phyloP scores from a whole-genome alignment of 2,113 vertebrate genomes.

The Elgaria multicarinata region DNA sequence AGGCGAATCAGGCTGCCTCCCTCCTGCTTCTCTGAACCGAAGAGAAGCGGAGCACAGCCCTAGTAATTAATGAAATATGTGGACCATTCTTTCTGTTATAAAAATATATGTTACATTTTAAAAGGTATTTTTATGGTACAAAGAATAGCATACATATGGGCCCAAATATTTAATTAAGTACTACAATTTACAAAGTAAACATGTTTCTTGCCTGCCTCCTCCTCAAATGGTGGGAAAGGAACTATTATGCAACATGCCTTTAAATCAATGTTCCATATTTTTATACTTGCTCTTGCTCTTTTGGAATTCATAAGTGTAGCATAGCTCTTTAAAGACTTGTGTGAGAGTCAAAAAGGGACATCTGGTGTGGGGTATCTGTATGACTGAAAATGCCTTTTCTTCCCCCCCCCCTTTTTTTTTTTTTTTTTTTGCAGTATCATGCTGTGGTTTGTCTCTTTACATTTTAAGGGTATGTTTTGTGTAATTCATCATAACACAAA shows the following conservation, averaged over 20 bases:
- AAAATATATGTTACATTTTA: constrained; percentile 9
- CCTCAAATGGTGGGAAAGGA: constrained; percentile 54
- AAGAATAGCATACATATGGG: too few relatives aligned
- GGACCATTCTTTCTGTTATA: constrained; percentile 41
- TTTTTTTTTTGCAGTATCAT: constrained; percentile 5
- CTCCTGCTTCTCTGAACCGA: too few relatives aligned
- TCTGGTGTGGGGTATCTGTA: constrained; percentile 43
- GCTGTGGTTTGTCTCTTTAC: neutral
- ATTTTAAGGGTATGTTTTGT: neutral
- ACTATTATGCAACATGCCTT: constrained; percentile 60
- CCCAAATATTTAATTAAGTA: too few relatives aligned
- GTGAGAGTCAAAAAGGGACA: constrained; percentile 52
- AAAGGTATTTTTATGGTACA: too few relatives aligned
- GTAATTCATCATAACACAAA: neutral
- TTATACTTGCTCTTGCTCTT: constrained; percentile 63
- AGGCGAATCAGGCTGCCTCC: too few relatives aligned
- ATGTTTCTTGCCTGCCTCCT: constrained; percentile 35
- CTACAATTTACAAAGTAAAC: constrained; percentile 17
- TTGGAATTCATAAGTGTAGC: constrained; percentile 52
- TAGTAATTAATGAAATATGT: neutral
- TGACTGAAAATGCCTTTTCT: constrained; percentile 39
- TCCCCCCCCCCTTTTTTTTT: too few relatives aligned
- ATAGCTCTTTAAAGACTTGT: constrained; percentile 54
- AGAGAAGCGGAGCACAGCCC: too few relatives aligned
- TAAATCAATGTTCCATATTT: constrained; percentile 63